Base-by-base conservation (phyloP, 2,797 vertebrate species). In the Acrossocheilus wenchowensis region DNA sequence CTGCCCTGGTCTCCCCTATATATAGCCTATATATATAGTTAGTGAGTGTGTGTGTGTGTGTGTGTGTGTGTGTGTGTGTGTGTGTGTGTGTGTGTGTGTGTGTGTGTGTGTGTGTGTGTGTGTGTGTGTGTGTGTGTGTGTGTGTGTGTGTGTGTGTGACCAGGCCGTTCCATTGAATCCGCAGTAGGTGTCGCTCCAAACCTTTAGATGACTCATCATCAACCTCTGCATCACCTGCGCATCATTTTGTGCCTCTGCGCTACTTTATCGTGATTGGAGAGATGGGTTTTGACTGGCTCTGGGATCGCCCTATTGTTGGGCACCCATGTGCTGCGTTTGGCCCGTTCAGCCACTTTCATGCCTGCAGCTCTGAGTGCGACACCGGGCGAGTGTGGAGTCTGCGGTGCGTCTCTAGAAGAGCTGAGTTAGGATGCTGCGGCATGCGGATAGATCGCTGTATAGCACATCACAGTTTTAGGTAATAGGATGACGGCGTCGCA, bases 141-240 rank as follows among this genome's bases (percentile, higher is more conserved):
- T 41, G 7, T 41, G 41, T 8, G 41, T 41, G 41, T 41, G 41
- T 8, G 41, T 41, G 41, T 36, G 7, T 7, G 39, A 39, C 39
- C 39, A 41, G 41, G 41, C 7, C 41, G 41, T 41, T 41, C 41
- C 41, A 41, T 41, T 41, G 41, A 41, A 52, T 69, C 26, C 19
- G 21, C 80, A 39, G 64, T 43, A 54, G 88, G 36, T 82, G 85
- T 78, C 88, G 83, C 83, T 72, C 34, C 41, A 74, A 23, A 14
- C 54, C 14, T 26, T 36, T 86, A 7, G 15, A 54, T 64, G 54
- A 54, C 54, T 81, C 57, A 48, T 81, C 69, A 48, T 66, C 57
- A 52, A 52, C 72, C 69, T 6, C 83, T 34, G 54, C 54, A 79
- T 36, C 26, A 71, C 30, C 66, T 50, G 66, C 57, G 50, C 78